Evolutionary conservation across 2,797 vertebrate genomes (phyloP).

Genomic region (Chelonia mydas): DNA sequence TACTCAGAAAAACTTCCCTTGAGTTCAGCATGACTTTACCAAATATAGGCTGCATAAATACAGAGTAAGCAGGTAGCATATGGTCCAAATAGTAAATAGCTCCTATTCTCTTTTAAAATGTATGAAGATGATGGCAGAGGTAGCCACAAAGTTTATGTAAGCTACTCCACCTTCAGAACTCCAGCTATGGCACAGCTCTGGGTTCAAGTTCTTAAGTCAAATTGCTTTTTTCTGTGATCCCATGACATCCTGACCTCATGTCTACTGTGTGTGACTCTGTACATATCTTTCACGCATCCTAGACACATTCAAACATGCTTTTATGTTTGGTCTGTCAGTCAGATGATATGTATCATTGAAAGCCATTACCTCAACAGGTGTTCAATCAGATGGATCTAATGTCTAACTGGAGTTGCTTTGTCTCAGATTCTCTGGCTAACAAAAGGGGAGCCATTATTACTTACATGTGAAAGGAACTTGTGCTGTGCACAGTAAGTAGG

Average conservation of each 20-base stretch:
- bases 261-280: not conserved
- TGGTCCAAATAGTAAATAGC: fast-evolving
- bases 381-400: slow-evolving; percentile 13
- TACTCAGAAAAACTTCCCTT: not conserved
- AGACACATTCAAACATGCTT: not conserved
- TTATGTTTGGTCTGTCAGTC: slow-evolving; percentile 42
- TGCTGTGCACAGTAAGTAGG: not conserved
- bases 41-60: not conserved
- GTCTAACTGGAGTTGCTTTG: slow-evolving; percentile 29
- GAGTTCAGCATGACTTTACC: not conserved
- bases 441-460: slow-evolving; percentile 42
- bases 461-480: slow-evolving; percentile 28
- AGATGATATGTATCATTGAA: slow-evolving; percentile 16
- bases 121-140: not conserved
- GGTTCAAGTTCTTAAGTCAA: not conserved
- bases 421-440: slow-evolving; percentile 24
- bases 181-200: not conserved
- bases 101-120: fast-evolving
- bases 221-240: not conserved
- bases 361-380: slow-evolving; percentile 47
- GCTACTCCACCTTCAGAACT: not conserved
- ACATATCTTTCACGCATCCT: not conserved
- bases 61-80: fast-evolving
- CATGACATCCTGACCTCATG: not conserved
- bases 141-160: not conserved